Evolutionary conservation across 2,113 vertebrate genomes (phyloP).

Genomic region (Naja naja): DNA sequence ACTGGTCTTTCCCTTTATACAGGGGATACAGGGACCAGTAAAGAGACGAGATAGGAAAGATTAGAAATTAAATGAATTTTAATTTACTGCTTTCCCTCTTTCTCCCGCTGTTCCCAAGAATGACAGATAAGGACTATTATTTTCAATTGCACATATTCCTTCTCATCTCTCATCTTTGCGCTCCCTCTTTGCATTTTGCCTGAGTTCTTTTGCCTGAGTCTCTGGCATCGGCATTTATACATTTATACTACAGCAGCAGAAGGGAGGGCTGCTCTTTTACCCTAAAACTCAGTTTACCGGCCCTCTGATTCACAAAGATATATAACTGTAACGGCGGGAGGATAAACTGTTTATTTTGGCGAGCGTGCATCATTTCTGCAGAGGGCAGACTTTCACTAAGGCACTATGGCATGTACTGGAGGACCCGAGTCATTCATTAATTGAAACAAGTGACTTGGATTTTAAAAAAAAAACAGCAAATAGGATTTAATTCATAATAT

Average conservation of each 20-base stretch:
- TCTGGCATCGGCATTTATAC: too few species aligned
- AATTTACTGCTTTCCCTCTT: background rate
- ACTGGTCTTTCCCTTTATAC: background rate
- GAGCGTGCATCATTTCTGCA: background rate
- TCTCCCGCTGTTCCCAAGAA: background rate
- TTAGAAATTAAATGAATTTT: background rate
- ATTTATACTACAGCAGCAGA: background rate
- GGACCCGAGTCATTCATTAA: background rate
- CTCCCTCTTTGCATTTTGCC: background rate
- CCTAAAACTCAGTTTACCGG: background rate
- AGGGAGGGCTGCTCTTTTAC: background rate
- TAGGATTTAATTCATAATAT: background rate
- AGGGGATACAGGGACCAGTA: too few species aligned
- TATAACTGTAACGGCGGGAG: background rate
- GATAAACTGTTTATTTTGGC: background rate
- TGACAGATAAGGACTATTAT: background rate
- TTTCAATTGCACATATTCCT: too few species aligned
- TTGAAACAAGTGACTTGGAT: background rate
- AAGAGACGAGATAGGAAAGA: background rate
- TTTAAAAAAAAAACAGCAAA: background rate
- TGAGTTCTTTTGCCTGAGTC: background rate
- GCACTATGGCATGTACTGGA: background rate
- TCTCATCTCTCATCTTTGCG: background rate
- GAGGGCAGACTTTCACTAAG: background rate
- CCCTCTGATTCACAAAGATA: background rate